Base-by-base conservation (phyloP, 2,113 vertebrate species). In the Chascanopsetta lugubris region DNA sequence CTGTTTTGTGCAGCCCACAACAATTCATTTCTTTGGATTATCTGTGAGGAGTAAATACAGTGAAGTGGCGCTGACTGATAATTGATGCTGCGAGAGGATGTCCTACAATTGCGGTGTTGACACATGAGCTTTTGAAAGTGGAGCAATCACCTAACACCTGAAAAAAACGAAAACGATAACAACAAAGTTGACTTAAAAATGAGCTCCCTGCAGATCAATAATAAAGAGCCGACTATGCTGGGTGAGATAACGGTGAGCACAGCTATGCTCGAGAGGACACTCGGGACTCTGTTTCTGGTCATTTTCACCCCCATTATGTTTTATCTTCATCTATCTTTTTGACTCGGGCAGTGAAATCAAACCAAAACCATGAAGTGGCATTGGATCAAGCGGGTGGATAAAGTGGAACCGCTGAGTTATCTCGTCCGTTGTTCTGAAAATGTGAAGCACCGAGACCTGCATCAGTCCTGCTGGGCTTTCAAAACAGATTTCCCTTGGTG, bases 1-100 rank as follows among this genome's bases (percentile, higher is more conserved):
- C 48, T 50, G 26, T 11, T 46, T 12, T 60, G 40, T 38, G 24
- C 26, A 38, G 69, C 64, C 34, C 17, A 75, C 57, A 50, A 51
- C 46, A 50, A 45, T 64, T 74, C 61, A 12, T 45, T 46, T 49
- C 46, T 66, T 6, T 61, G 56, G 46, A 43, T 75, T 30, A 17
- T 60, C 73, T 65, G 45, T 53, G 56, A 61, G 30, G 32, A 17
- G 74, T 82, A 85, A 79, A 88, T 85, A 85, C 84, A 85, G 82
- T 61, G 45, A 50, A 60, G 62, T 42, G 75, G 69, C 68, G 75
- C 76, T 72, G 74, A 74, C 66, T 76, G 85, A 69, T 66, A 58
- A 62, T 80, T 64, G 62, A 61, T 55, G 69, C 61, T 72, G 75
- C 50, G 64, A 83, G 53, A 80, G 69, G 47, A 68, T 18, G 50